Base-by-base conservation (phyloP, 2,888 invertebrate genomes). In the Seira ritae region DNA sequence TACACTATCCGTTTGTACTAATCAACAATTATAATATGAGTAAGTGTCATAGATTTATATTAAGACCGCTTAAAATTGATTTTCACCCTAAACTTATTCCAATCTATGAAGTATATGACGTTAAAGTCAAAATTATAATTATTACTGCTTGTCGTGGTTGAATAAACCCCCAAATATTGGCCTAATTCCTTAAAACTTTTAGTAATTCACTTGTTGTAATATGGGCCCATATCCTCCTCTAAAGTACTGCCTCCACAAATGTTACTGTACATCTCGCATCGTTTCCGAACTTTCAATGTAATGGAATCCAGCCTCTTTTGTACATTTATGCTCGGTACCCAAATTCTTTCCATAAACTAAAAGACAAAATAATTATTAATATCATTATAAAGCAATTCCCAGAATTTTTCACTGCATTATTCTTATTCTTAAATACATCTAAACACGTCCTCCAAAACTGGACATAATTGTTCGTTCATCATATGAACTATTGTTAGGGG, bases 401-500 rank as follows among this genome's bases (percentile, higher is more conserved):
- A 23, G 23, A 22, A 67, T 12, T 19, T 8, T 19, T 50, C 3
- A 55, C 3, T n/a, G n/a, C n/a, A n/a, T n/a, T n/a, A n/a, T n/a
- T n/a, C n/a, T n/a, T n/a, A n/a, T n/a, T n/a, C n/a, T n/a, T n/a
- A n/a, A n/a, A n/a, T 77, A 85, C 86, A 85, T 62, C 67, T 42
- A 55, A 73, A 83, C 1, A 84, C 55, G 55, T 81, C 83, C 19
- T 85, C 80, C n/a, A 86, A 17, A 55, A 85, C 76, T 15, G 85
- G 85, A 15, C 73, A 73, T 62, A 84, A 75, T 73, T 86, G 80
- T 46, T 80, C 75, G 12, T 76, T 71, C 17, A 85, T 75, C 22
- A 75, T 68, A 31, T 86, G 79, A 37, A 85, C 75, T 22, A 87
- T 55, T 0, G 87, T 84, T 3, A 87, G 69, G 3, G 87, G 87